Conservation (phyloP, 92 coral and sea anemone genomes). For the Bergia puertoricense region DNA sequence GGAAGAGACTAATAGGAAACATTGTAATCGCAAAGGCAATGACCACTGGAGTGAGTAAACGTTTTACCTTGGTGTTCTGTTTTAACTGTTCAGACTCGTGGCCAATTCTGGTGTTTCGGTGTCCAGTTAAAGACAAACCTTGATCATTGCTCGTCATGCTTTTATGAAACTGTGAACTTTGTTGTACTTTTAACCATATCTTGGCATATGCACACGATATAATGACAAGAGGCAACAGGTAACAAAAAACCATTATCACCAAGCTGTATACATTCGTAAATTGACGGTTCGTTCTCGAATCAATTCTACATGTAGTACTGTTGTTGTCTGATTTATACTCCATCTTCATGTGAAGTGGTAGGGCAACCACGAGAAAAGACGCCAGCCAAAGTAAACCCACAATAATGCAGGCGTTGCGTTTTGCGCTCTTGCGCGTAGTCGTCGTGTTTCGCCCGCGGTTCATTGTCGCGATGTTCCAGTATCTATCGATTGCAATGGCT, state of each 20-base stretch:
- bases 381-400: constrained; percentile 1
- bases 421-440: background rate
- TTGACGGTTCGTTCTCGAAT: background rate
- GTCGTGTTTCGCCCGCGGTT: too few relatives aligned
- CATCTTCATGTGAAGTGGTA: constrained; percentile 12
- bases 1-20: constrained; percentile 53
- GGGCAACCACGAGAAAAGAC: constrained; percentile 16
- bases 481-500: constrained; percentile 56
- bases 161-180: constrained; percentile 17
- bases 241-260: background rate
- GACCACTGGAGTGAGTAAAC: constrained; percentile 56
- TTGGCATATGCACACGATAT: constrained; percentile 22
- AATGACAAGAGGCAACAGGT: constrained; percentile 30
- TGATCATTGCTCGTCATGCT: background rate
- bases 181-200: constrained; percentile 12
- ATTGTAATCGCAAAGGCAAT: constrained; percentile 54
- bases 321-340: background rate
- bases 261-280: background rate
- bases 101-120: background rate
- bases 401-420: constrained; percentile 12
- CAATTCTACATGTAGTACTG: background rate
- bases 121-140: background rate
- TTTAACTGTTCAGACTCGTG: background rate
- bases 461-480: background rate
- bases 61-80: constrained; percentile 48